Percentiles rank a stretch among this genome's conserved stretches.
Conservation (phyloP, 2,888 invertebrate species). For the Agrilus biguttatus region DNA sequence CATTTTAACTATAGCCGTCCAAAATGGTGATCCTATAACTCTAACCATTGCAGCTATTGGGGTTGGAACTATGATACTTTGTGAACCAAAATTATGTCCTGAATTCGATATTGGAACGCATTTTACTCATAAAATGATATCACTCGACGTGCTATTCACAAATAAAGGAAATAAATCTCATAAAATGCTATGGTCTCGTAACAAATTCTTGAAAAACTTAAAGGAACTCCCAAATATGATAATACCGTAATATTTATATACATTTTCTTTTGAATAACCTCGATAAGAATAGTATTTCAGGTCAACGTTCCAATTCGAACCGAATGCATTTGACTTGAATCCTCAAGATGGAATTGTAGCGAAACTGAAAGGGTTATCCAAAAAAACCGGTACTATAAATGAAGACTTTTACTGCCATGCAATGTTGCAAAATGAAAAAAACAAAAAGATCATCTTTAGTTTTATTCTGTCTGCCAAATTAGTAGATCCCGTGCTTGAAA, state of each 20-base stretch:
- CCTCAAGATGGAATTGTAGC: slow-evolving; percentile 32
- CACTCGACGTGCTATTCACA: slow-evolving; percentile 32
- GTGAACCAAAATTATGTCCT: slow-evolving; percentile 43
- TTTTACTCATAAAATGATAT: slow-evolving; percentile 41
- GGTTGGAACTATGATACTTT: slow-evolving; percentile 48
- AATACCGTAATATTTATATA: slow-evolving; percentile 1
- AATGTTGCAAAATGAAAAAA: slow-evolving; percentile 37
- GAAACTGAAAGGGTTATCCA: slow-evolving; percentile 28
- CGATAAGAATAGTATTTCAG: slow-evolving; percentile 18
- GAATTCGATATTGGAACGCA: slow-evolving; percentile 44
- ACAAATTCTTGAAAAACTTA: slow-evolving; percentile 14
- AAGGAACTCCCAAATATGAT: slow-evolving; percentile 8
- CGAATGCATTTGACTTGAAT: slow-evolving; percentile 32
- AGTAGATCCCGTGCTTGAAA: slow-evolving; percentile 40
- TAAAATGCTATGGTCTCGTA: slow-evolving; percentile 35
- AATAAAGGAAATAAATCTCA: slow-evolving; percentile 41
- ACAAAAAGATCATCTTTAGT: slow-evolving; percentile 36
- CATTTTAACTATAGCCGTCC: slow-evolving; percentile 20
- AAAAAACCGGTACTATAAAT: slow-evolving; percentile 30
- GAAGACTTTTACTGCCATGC: slow-evolving; percentile 46
- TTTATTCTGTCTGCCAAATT: slow-evolving; percentile 40
- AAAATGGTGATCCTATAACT: slow-evolving; percentile 29
- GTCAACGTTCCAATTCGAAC: slow-evolving; percentile 34
- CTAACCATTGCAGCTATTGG: slow-evolving; percentile 44
- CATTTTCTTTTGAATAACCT: neutral